A percentile compares a stretch with the other conserved stretches of the same genome.
Evolutionary conservation across 2,888 invertebrate genomes (phyloP).

Genomic region (Lasioglossum villosulum): DNA sequence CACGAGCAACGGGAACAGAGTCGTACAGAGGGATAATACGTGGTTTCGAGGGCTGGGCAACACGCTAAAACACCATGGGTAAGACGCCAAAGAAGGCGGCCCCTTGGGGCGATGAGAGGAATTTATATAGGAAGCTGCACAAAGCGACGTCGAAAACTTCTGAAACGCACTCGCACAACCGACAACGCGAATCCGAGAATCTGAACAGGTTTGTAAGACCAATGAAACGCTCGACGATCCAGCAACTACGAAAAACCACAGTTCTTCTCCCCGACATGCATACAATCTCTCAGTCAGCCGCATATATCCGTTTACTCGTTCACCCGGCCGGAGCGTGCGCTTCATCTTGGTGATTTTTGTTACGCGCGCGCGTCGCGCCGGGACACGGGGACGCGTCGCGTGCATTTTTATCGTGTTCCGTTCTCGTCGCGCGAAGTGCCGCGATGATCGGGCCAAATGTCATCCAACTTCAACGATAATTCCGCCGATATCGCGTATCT

Average conservation of each 20-base stretch:
- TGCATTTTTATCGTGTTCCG: conserved; percentile 11
- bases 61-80: conserved; percentile 73
- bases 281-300: neutral
- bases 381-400: neutral
- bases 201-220: conserved; percentile 79
- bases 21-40: conserved; percentile 63
- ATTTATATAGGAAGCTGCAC: conserved; percentile 77
- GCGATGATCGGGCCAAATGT: conserved; percentile 45
- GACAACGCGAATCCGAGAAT: conserved; percentile 76
- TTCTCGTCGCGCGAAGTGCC: conserved; percentile 8
- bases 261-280: conserved; percentile 24
- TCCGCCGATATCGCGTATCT: conserved; percentile 1
- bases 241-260: conserved; percentile 46
- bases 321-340: neutral
- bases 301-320: neutral
- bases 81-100: conserved; percentile 81
- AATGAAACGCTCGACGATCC: conserved; percentile 57
- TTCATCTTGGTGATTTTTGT: neutral
- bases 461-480: conserved; percentile 20
- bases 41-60: conserved; percentile 47
- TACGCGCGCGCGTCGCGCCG: neutral
- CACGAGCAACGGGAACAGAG: conserved; percentile 52
- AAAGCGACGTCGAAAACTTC: conserved; percentile 77
- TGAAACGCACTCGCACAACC: conserved; percentile 73
- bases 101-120: conserved; percentile 82